A percentile compares a stretch with the other conserved stretches of the same genome.
Conservation (phyloP, 2,113 vertebrate species). For the Myotis yumanensis region DNA sequence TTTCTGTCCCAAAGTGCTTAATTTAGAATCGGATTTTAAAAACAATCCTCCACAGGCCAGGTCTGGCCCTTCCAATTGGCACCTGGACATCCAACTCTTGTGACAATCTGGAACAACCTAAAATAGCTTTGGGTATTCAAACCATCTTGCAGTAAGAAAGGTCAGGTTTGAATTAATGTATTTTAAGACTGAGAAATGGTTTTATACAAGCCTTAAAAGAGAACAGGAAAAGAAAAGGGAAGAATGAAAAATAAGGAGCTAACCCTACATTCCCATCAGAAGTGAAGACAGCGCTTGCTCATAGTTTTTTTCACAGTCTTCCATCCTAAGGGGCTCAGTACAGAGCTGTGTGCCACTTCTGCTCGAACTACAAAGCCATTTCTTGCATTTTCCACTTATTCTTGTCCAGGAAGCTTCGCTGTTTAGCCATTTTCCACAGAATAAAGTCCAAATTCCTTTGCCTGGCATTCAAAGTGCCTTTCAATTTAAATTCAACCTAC, state of each 20-base stretch:
- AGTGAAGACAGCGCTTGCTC: background rate
- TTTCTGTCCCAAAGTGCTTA: conserved; percentile 69
- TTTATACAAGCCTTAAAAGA: conserved; percentile 50
- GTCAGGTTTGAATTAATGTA: conserved; percentile 60
- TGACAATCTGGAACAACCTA: conserved; percentile 75
- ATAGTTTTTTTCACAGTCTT: background rate
- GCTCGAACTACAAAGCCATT: background rate
- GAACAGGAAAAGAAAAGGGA: background rate
- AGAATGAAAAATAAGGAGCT: background rate
- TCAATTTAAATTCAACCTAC: background rate
- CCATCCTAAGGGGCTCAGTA: background rate
- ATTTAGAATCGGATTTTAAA: conserved; percentile 74
- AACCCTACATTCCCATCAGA: background rate
- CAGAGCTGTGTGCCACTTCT: background rate
- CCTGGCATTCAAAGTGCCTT: conserved; percentile 9
- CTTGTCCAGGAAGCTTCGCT: background rate
- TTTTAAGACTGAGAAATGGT: conserved; percentile 1
- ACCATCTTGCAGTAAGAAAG: conserved; percentile 41
- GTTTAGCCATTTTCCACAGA: background rate
- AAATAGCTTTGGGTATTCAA: conserved; percentile 71
- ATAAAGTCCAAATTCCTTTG: conserved; percentile 15
- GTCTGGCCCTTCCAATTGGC: conserved; percentile 68
- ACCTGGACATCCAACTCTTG: conserved; percentile 66
- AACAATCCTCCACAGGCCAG: conserved; percentile 73
- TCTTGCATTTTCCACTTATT: background rate